Evolutionary conservation across 2,888 invertebrate species (phyloP), one percentile per base, ranked within the genome.

Genomic region (Eueremaeus valkanovi): DNA sequence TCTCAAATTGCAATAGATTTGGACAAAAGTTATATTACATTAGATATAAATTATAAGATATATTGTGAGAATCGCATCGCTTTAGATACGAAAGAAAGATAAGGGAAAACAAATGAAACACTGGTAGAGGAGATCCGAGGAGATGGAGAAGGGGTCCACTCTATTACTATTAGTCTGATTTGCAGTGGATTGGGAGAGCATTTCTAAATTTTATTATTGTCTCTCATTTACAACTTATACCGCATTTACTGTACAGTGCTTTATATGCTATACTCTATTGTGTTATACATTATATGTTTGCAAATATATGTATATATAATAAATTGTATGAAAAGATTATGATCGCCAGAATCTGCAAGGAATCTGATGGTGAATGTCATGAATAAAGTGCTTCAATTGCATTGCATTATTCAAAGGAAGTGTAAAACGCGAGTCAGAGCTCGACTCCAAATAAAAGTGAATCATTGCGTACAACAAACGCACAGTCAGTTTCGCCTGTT

Each of bases 351-450:
- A 61, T 61, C 61, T 27, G 61, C n/a, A n/a, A n/a, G n/a, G n/a
- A n/a, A n/a, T n/a, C n/a, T n/a, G n/a, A n/a, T n/a, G n/a, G n/a
- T n/a, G n/a, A n/a, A n/a, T n/a, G 61, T 61, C 61, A 61, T 61
- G 61, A 61, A 61, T 61, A 61, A 61, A 61, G 61, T 61, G 61
- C 61, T 61, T 61, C 61, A 61, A 61, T 61, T 61, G 61, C n/a
- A 61, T 55, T 9, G 27, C 61, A 61, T 61, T 61, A 61, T 61
- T 61, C 13, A 61, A 27, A 11, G 61, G 61, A 61, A 61, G 61
- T 61, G 61, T 61, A 61, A 51, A 61, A 61, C 31, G 61, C 31
- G 61, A 61, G 31, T 16, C 61, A 61, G 61, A 29, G 61, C 27
- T 11, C 61, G 61, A 18, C 61, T 61, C 31, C 24, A 8, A 31